Evolutionary conservation across 1,140 invertebrate genomes (phyloP).

Genomic region (Lethocerus indicus): DNA sequence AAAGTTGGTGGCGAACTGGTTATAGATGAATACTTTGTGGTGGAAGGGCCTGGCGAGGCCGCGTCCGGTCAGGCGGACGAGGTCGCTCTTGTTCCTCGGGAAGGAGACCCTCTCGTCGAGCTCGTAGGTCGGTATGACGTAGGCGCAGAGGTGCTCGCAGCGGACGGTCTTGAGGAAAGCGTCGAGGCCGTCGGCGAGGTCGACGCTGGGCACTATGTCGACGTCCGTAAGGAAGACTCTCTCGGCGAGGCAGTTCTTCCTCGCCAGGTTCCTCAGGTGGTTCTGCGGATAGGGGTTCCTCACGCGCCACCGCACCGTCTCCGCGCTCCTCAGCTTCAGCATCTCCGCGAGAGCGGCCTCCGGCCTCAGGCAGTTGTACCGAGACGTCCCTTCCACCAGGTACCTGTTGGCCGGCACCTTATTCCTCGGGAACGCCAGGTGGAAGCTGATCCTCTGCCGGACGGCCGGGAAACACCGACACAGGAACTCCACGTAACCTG

Average conservation of each 20-base stretch:
- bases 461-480: slow-evolving; percentile 56
- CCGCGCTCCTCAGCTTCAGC: slow-evolving; percentile 27
- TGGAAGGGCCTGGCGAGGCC: slow-evolving; percentile 78
- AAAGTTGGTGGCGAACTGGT: slow-evolving; percentile 85
- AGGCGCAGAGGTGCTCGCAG: slow-evolving; percentile 49
- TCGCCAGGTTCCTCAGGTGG: slow-evolving; percentile 63
- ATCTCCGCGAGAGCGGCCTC: slow-evolving; percentile 36
- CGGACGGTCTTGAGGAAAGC: slow-evolving; percentile 38
- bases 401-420: slow-evolving; percentile 24
- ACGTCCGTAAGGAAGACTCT: slow-evolving; percentile 61
- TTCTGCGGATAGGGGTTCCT: slow-evolving; percentile 71
- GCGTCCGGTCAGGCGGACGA: slow-evolving; percentile 53
- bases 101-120: slow-evolving; percentile 56
- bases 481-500: slow-evolving; percentile 51
- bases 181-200: slow-evolving; percentile 45
- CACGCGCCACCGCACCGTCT: slow-evolving; percentile 44
- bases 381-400: slow-evolving; percentile 23
- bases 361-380: slow-evolving; percentile 43
- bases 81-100: slow-evolving; percentile 57
- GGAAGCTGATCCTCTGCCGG: slow-evolving; percentile 47
- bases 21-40: slow-evolving; percentile 80
- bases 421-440: slow-evolving; percentile 42
- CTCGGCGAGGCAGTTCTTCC: slow-evolving; percentile 62
- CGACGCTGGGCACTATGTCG: slow-evolving; percentile 61
- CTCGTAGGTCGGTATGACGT: slow-evolving; percentile 86